phyloP scores from a whole-genome alignment of 2,888 invertebrate genomes.

The Lithophane socia region DNA sequence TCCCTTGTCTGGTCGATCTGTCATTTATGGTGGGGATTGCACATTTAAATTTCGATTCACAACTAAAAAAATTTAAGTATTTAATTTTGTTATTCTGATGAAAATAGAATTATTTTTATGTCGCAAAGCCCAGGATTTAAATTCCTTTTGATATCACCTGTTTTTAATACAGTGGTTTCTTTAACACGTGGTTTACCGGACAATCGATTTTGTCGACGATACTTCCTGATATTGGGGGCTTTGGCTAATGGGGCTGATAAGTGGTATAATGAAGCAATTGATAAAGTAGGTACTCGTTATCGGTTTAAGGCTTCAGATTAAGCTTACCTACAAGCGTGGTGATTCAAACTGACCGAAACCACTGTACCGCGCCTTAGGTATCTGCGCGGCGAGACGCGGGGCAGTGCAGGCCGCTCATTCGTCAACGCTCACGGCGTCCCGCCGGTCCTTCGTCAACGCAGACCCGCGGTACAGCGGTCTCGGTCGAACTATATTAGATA shows the following conservation, averaged over 20 bases:
- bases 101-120: neutral
- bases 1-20: neutral
- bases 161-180: neutral
- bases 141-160: neutral
- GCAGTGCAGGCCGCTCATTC: too few relatives aligned
- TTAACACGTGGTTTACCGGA: neutral
- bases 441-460: too few relatives aligned
- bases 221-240: neutral
- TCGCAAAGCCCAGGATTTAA: neutral
- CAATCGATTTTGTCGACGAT: neutral
- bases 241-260: neutral
- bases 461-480: too few relatives aligned
- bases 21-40: neutral
- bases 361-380: too few relatives aligned
- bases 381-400: too few relatives aligned
- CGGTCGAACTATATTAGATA: too few relatives aligned
- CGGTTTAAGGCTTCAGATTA: neutral
- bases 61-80: neutral
- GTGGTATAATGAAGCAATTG: constrained; percentile 8
- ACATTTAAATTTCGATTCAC: neutral
- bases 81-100: neutral
- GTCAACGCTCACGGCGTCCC: too few relatives aligned
- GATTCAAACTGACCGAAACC: neutral
- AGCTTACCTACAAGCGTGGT: neutral
- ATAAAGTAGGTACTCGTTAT: neutral